A percentile compares a stretch with the other conserved stretches of the same genome.
phyloP scores from a whole-genome alignment of 2,888 invertebrate genomes.

The Bimastos eiseni region DNA sequence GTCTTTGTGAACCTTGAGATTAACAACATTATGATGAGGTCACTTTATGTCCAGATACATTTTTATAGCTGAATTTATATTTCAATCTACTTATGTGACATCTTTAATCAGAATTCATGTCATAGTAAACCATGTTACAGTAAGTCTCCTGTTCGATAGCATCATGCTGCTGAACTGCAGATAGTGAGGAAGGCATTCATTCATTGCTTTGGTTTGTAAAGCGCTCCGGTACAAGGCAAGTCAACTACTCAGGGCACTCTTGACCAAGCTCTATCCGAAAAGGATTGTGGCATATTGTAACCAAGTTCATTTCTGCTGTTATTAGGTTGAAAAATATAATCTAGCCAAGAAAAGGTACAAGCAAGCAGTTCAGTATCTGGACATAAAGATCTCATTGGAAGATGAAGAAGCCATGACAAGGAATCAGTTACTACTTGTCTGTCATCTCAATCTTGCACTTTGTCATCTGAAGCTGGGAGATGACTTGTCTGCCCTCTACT shows the following conservation, averaged over 20 bases:
- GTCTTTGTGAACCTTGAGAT: not conserved
- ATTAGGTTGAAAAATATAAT: conserved; percentile 23
- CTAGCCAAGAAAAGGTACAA: conserved; percentile 26
- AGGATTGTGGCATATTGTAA: not conserved
- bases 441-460: conserved; percentile 28
- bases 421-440: conserved; percentile 9
- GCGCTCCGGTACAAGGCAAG: too few species aligned
- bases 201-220: too few species aligned
- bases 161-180: too few species aligned
- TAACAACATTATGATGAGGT: not conserved
- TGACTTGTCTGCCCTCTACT: conserved; percentile 31
- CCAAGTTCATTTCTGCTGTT: not conserved
- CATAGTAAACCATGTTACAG: not conserved
- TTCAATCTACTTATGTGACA: not conserved
- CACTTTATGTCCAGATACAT: not conserved
- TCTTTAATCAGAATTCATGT: not conserved
- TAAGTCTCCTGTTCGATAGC: too few species aligned
- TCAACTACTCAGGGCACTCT: too few species aligned
- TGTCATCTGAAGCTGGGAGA: conserved; percentile 34
- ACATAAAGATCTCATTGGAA: not conserved
- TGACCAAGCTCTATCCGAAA: too few species aligned
- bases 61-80: not conserved
- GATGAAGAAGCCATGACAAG: not conserved
- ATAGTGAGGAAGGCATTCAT: too few species aligned
- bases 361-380: conserved; percentile 14